A percentile compares a stretch with the other conserved stretches of the same genome.
Evolutionary conservation across 2,888 invertebrate species (phyloP).

Genomic region (Linhomoeus sp.): DNA sequence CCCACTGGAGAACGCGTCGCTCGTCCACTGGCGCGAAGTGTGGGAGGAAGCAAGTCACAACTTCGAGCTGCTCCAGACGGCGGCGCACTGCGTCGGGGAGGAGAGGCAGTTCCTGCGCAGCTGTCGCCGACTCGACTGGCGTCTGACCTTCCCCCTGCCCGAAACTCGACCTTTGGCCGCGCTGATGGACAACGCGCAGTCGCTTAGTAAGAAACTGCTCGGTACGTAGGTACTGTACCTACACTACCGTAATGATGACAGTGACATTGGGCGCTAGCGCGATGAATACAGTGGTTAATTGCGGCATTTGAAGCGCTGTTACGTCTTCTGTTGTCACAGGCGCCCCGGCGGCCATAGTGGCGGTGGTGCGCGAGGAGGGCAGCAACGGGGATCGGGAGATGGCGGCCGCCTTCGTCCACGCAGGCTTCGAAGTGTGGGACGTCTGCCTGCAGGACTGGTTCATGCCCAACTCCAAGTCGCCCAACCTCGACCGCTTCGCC

Average conservation of each 20-base stretch:
- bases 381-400: slow-evolving; percentile 93
- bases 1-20: slow-evolving; percentile 39
- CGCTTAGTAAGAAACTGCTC: too few relatives aligned
- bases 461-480: slow-evolving; percentile 43
- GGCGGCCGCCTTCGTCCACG: slow-evolving; percentile 63
- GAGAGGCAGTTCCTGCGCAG: slow-evolving; percentile 40
- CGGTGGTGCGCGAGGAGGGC: slow-evolving; percentile 86
- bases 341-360: slow-evolving; percentile 43
- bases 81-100: slow-evolving; percentile 51
- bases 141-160: background rate
- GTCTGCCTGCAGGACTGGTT: slow-evolving; percentile 34
- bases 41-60: slow-evolving; percentile 93
- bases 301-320: background rate
- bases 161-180: too few relatives aligned
- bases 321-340: background rate
- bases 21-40: slow-evolving; percentile 49
- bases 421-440: slow-evolving; percentile 71
- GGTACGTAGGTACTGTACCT: too few relatives aligned
- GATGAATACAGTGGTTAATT: too few relatives aligned
- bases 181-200: too few relatives aligned
- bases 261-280: too few relatives aligned
- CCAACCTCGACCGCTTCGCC: slow-evolving; percentile 52
- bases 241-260: too few relatives aligned
- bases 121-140: background rate
- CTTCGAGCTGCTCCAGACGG: slow-evolving; percentile 64